Conservation (phyloP, 2,888 invertebrate genomes). For the Thecophora atra region DNA sequence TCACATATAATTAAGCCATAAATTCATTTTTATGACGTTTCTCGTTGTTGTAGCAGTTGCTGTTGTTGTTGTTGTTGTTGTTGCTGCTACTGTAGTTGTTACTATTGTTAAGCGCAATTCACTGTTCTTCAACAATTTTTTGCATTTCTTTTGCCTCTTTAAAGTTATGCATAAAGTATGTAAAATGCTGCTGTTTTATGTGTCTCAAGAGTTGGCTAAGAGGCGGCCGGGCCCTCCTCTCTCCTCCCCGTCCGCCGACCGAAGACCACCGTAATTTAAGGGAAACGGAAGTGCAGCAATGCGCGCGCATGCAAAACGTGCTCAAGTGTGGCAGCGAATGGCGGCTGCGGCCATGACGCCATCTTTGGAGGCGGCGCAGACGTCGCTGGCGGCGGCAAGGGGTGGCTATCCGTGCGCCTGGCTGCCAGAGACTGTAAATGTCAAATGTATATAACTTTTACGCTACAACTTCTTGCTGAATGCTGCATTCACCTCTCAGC, state of each 20-base stretch:
- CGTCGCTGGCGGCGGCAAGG: conserved; percentile 7
- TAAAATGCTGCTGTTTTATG: neutral
- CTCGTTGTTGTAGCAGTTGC: conserved; percentile 1
- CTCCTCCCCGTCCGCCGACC: conserved; percentile 5
- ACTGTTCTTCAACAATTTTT: conserved; percentile 2
- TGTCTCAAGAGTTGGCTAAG: neutral
- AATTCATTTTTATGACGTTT: conserved; percentile 33
- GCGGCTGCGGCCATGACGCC: conserved; percentile 28
- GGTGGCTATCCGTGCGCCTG: neutral
- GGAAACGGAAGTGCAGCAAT: conserved; percentile 32
- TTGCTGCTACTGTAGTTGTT: neutral
- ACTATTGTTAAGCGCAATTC: neutral
- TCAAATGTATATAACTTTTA: conserved; percentile 41
- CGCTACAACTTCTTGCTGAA: conserved; percentile 38
- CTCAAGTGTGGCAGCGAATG: conserved; percentile 25
- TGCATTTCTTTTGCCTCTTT: conserved; percentile 28
- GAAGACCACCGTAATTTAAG: conserved; percentile 28
- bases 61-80: neutral
- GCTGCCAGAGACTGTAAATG: conserved; percentile 37
- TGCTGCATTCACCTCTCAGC: neutral
- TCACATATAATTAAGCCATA: conserved; percentile 37
- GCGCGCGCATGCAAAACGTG: conserved; percentile 31
- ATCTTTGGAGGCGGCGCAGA: neutral
- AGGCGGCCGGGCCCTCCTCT: neutral
- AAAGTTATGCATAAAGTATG: conserved; percentile 16